Conservation (phyloP, 2,888 invertebrate genomes). For the Pammene aurita region DNA sequence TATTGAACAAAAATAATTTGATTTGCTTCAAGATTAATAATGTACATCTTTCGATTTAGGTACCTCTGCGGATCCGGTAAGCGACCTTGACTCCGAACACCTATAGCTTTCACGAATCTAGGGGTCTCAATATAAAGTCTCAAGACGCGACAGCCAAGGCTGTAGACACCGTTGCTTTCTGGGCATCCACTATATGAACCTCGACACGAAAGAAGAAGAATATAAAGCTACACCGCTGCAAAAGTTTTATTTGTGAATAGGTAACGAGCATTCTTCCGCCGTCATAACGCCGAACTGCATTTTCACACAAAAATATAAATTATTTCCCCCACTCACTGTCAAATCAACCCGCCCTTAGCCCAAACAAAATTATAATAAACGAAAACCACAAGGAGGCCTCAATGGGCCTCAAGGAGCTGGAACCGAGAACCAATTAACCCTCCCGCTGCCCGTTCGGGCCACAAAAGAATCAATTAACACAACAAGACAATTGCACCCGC, state of each 20-base stretch:
- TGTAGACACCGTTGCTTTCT: no score
- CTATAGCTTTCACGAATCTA: no score
- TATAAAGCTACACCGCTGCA: no score
- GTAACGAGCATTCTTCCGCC: not conserved
- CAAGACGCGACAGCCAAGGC: no score
- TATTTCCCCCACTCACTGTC: constrained; percentile 19
- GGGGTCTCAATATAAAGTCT: no score
- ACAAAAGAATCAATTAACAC: constrained; percentile 80
- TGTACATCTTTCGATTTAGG: not conserved
- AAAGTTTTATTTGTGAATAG: no score
- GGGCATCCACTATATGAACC: no score
- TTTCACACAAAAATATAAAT: constrained; percentile 12
- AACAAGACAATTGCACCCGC: constrained; percentile 67
- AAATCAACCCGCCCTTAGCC: constrained; percentile 14
- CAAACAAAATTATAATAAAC: constrained; percentile 38
- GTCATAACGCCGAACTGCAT: not conserved
- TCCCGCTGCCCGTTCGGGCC: constrained; percentile 56
- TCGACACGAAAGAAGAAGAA: no score
- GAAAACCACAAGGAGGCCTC: constrained; percentile 28
- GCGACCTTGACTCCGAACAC: no score
- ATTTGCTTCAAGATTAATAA: no score
- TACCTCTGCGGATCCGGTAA: no score
- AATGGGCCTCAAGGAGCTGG: constrained; percentile 14
- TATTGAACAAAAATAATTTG: no score
- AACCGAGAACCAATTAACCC: constrained; percentile 36